Conservation (phyloP, 2,113 vertebrate genomes). For the Hemicordylus capensis region DNA sequence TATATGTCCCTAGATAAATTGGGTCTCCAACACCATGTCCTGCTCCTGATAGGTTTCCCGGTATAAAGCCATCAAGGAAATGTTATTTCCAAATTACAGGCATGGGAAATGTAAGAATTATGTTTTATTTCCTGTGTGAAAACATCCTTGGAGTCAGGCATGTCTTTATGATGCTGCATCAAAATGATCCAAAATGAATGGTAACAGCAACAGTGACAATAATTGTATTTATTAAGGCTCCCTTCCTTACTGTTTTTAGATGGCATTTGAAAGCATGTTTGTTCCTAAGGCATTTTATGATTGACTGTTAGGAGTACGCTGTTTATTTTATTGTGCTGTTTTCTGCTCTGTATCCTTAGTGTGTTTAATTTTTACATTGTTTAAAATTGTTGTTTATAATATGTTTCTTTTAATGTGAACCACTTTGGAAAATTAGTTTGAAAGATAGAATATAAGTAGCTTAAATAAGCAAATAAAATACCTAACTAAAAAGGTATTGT, state of each 20-base stretch:
- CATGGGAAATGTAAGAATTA: not conserved
- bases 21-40: not conserved
- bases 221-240: no score
- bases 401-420: no score
- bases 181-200: not conserved
- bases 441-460: no score
- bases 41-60: not conserved
- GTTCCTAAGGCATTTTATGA: no score
- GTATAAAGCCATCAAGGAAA: not conserved
- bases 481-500: not conserved
- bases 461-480: not conserved
- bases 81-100: not conserved
- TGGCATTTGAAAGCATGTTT: no score
- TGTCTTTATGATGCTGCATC: not conserved
- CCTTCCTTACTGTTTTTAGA: no score
- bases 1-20: not conserved
- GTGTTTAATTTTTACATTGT: no score
- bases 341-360: no score
- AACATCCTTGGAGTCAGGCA: not conserved
- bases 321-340: no score
- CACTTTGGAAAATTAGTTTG: no score
- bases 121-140: not conserved
- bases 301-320: no score
- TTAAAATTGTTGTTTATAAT: no score
- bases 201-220: not conserved